Percentiles rank a stretch among this genome's conserved stretches.
Conservation (phyloP, 1,140 invertebrate genomes). For the Apis cerana region DNA sequence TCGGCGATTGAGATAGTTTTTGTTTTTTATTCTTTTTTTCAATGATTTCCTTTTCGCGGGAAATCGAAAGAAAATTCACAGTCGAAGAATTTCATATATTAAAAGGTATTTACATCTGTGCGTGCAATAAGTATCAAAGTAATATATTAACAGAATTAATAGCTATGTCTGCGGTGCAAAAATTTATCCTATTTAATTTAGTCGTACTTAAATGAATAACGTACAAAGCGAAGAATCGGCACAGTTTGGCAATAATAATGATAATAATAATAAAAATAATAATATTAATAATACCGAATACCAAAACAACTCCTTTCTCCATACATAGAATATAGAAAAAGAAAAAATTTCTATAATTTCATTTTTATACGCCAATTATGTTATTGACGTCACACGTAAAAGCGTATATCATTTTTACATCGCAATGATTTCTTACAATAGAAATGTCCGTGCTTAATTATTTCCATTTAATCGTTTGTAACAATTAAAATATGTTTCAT, state of each 20-base stretch:
- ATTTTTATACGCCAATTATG: not conserved
- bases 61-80: slow-evolving; percentile 2
- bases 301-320: not conserved
- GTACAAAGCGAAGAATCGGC: slow-evolving; percentile 15
- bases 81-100: not conserved
- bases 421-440: slow-evolving; percentile 10
- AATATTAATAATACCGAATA: slow-evolving; percentile 2
- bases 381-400: not conserved
- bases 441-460: not conserved
- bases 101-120: slow-evolving; percentile 27
- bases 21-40: not conserved
- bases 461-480: not conserved
- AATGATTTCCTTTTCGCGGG: not conserved
- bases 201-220: slow-evolving; percentile 10
- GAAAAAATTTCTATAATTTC: not conserved
- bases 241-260: not conserved
- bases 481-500: not conserved
- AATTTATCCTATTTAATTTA: slow-evolving; percentile 7
- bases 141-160: slow-evolving; percentile 43
- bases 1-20: slow-evolving; percentile 8
- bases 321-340: too few species aligned
- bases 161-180: slow-evolving; percentile 39
- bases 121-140: slow-evolving; percentile 17
- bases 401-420: slow-evolving; percentile 12
- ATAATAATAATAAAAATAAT: not conserved